Evolutionary conservation across 2,113 vertebrate species (phyloP).

Genomic region (Marmota flaviventris): DNA sequence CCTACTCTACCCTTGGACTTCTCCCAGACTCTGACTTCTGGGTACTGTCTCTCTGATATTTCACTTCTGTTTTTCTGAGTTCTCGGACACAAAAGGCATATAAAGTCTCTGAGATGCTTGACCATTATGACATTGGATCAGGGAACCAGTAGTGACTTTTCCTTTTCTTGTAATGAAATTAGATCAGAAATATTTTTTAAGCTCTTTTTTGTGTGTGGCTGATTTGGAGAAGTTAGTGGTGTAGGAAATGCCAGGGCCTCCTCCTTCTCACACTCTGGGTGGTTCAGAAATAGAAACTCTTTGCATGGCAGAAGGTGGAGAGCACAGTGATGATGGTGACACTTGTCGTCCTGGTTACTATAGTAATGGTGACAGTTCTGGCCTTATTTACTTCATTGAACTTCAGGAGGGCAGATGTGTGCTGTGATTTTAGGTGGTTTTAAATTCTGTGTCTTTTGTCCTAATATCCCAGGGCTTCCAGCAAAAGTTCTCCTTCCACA

Average conservation of each 20-base stretch:
- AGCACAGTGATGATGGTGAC: neutral
- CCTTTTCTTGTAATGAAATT: neutral
- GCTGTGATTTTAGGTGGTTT: neutral
- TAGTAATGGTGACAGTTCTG: neutral
- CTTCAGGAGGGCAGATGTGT: neutral
- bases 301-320: neutral
- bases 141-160: neutral
- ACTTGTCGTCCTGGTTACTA: neutral
- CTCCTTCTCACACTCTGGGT: neutral
- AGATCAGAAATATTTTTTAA: neutral
- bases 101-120: neutral
- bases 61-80: neutral
- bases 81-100: neutral
- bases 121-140: neutral
- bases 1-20: neutral
- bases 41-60: neutral
- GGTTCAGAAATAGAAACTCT: neutral
- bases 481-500: constrained; percentile 99
- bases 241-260: neutral
- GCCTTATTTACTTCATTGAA: neutral
- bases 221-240: neutral
- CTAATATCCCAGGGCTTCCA: constrained; percentile 94
- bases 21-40: neutral
- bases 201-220: neutral
- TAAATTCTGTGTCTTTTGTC: constrained; percentile 60